These are phyloP conservation scores for Ennomos quercinarius DNA, from an alignment of 2,888 invertebrate genomes.

Conservation along the genomic window DNA sequence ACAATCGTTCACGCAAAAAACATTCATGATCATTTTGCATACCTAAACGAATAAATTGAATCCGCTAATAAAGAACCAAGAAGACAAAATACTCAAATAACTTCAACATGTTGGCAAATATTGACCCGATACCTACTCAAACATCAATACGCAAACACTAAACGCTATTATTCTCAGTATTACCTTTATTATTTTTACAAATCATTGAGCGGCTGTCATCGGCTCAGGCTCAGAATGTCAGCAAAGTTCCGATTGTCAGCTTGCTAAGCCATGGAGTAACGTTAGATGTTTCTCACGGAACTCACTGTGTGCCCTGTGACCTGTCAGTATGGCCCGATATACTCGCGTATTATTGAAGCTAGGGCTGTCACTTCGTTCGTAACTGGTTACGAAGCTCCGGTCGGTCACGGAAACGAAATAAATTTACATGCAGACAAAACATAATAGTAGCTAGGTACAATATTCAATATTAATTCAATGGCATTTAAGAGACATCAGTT, in stretches of 20 bases:
- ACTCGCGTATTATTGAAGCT: conserved; percentile 15
- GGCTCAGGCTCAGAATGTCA: conserved; percentile 39
- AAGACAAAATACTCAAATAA: neutral
- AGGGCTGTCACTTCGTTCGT: too few relatives aligned
- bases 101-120: conserved; percentile 13
- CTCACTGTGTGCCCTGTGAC: conserved; percentile 54
- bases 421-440: too few relatives aligned
- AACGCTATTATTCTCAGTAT: conserved; percentile 12
- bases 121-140: conserved; percentile 11
- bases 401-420: too few relatives aligned
- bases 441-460: too few relatives aligned
- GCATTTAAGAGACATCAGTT: too few relatives aligned
- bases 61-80: too few relatives aligned
- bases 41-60: too few relatives aligned
- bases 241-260: conserved; percentile 45
- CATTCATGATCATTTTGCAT: too few relatives aligned
- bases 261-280: conserved; percentile 42
- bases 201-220: conserved; percentile 42
- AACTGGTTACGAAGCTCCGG: too few relatives aligned
- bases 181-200: conserved; percentile 6
- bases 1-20: too few relatives aligned
- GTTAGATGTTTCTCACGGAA: conserved; percentile 67
- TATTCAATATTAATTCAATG: too few relatives aligned
- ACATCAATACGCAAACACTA: conserved; percentile 16
- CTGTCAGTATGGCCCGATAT: conserved; percentile 31